A percentile compares a stretch with the other conserved stretches of the same genome.
phyloP scores from a whole-genome alignment of 92 coral and sea anemone genomes.

The Zoanthus solanderi region DNA sequence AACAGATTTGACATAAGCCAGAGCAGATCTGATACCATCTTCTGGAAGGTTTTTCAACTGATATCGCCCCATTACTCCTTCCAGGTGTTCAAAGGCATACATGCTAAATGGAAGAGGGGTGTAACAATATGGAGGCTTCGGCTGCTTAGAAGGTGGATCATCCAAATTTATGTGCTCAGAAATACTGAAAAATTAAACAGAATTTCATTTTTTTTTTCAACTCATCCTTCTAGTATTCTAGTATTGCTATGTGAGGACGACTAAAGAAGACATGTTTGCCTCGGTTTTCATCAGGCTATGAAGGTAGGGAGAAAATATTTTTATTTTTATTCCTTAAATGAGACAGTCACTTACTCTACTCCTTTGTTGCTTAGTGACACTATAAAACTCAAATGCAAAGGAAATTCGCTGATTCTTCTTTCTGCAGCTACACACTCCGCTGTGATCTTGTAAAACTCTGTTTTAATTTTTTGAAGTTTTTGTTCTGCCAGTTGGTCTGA shows the following conservation, averaged over 20 bases:
- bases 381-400: constrained; percentile 70
- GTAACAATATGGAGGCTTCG: constrained; percentile 78
- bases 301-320: background rate
- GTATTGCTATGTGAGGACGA: no score
- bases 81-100: constrained; percentile 87
- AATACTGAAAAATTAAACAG: constrained; percentile 57
- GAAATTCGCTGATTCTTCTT: constrained; percentile 68
- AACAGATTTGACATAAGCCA: constrained; percentile 67
- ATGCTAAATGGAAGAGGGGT: constrained; percentile 73
- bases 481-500: constrained; percentile 32
- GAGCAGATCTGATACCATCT: constrained; percentile 59
- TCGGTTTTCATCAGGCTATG: background rate
- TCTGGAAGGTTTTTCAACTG: constrained; percentile 68
- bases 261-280: no score
- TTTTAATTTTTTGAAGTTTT: constrained; percentile 45
- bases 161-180: constrained; percentile 79
- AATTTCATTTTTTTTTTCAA: no score
- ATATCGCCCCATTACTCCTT: constrained; percentile 78
- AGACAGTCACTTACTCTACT: constrained; percentile 72
- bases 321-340: no score
- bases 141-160: constrained; percentile 44
- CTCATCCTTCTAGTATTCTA: background rate
- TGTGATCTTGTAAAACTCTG: constrained; percentile 76
- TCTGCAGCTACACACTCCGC: constrained; percentile 76
- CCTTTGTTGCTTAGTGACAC: constrained; percentile 80